These are phyloP conservation scores for Gymnocheta viridis DNA, from an alignment of 2,888 invertebrate genomes.

Conservation along the genomic window DNA sequence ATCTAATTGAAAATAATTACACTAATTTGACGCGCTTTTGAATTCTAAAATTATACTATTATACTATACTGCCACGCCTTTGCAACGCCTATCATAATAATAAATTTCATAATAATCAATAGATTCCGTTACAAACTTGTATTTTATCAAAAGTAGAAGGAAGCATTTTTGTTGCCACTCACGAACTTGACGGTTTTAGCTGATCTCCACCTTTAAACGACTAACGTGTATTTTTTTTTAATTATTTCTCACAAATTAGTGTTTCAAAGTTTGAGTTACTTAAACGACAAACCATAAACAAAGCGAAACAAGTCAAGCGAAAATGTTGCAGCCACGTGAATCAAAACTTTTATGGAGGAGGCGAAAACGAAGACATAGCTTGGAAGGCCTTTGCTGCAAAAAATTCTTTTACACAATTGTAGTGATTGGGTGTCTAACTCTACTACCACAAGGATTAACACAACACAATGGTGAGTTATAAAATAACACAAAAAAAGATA, in stretches of 20 bases:
- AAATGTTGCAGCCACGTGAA: constrained; percentile 43
- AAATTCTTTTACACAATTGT: neutral
- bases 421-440: constrained; percentile 20
- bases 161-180: no score
- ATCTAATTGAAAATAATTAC: no score
- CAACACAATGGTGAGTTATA: constrained; percentile 45
- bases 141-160: no score
- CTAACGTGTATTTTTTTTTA: neutral
- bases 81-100: no score
- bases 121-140: no score
- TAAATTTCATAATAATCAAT: no score
- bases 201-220: neutral
- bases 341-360: constrained; percentile 25
- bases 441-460: constrained; percentile 41
- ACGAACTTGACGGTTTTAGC: neutral
- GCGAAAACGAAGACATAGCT: constrained; percentile 30
- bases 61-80: no score
- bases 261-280: neutral
- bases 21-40: no score
- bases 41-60: no score
- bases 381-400: neutral
- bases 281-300: neutral
- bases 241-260: constrained; percentile 3
- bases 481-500: neutral
- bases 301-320: neutral